phyloP scores from a whole-genome alignment of 1,140 invertebrate genomes.

The Tyrophagus putrescentiae region DNA sequence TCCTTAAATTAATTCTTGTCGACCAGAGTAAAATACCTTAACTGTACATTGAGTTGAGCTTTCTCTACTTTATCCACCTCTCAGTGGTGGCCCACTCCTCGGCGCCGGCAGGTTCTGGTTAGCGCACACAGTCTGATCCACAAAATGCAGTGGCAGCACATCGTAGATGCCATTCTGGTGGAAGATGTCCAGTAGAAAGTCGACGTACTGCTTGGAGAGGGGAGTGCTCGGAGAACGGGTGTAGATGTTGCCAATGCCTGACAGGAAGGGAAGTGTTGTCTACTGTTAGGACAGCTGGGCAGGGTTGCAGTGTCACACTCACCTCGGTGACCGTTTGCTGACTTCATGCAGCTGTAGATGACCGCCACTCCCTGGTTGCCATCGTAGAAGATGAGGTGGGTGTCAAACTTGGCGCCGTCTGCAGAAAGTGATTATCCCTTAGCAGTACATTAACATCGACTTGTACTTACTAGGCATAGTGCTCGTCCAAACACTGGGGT shows the following conservation, averaged over 20 bases:
- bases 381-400: constrained; percentile 19
- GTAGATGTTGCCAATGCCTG: constrained; percentile 21
- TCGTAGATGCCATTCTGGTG: constrained; percentile 22
- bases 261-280: neutral
- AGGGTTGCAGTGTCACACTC: neutral
- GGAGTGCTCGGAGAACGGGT: constrained; percentile 20
- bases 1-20: too few relatives aligned
- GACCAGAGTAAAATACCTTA: too few relatives aligned
- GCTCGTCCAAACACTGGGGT: constrained; percentile 8
- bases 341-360: constrained; percentile 18
- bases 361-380: constrained; percentile 13
- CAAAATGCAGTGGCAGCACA: constrained; percentile 19
- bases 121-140: constrained; percentile 15
- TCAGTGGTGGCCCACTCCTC: too few relatives aligned
- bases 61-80: neutral
- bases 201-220: constrained; percentile 16
- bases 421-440: neutral
- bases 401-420: constrained; percentile 15
- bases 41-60: neutral
- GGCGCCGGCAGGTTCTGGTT: constrained; percentile 1
- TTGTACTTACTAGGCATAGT: constrained; percentile 11
- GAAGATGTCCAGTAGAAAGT: constrained; percentile 21
- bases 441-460: neutral
- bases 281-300: too few relatives aligned
- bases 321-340: constrained; percentile 16